phyloP scores from a whole-genome alignment of 2,888 invertebrate species.

The Cepaea hortensis region DNA sequence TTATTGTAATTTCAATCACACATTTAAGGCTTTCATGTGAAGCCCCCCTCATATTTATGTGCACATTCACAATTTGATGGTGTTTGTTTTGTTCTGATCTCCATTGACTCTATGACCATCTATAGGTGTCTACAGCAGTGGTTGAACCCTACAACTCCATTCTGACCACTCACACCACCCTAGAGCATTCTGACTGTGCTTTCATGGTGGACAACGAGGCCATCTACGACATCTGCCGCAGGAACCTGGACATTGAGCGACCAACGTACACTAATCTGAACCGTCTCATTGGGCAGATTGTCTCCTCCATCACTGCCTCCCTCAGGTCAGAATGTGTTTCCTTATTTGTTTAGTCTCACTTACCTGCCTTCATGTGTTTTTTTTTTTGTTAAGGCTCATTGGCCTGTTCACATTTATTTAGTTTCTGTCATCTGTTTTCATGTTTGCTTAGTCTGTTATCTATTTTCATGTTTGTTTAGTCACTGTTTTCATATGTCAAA shows the following conservation, averaged over 20 bases:
- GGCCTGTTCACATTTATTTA: neutral
- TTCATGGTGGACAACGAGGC: constrained; percentile 98
- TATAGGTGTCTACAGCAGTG: constrained; percentile 46
- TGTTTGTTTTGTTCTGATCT: too few relatives aligned
- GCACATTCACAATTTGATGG: too few relatives aligned
- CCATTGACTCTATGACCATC: too few relatives aligned
- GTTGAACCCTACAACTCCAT: constrained; percentile 52
- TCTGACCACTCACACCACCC: constrained; percentile 77
- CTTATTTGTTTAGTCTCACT: neutral
- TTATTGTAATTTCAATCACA: too few relatives aligned
- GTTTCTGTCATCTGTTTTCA: neutral
- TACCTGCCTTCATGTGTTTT: neutral
- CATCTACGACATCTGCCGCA: constrained; percentile 87
- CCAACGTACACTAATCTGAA: constrained; percentile 48
- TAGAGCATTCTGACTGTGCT: constrained; percentile 95
- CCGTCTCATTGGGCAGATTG: constrained; percentile 81
- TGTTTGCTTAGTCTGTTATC: neutral
- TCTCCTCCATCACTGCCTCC: constrained; percentile 76
- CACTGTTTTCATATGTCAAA: too few relatives aligned
- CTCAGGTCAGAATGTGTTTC: constrained; percentile 60
- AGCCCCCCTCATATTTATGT: too few relatives aligned
- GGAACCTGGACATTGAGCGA: constrained; percentile 79
- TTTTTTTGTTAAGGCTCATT: neutral
- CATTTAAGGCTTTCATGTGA: too few relatives aligned
- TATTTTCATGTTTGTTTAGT: too few relatives aligned